Conservation (phyloP, 1,140 invertebrate species). For the Cheumatopsyche charites region DNA sequence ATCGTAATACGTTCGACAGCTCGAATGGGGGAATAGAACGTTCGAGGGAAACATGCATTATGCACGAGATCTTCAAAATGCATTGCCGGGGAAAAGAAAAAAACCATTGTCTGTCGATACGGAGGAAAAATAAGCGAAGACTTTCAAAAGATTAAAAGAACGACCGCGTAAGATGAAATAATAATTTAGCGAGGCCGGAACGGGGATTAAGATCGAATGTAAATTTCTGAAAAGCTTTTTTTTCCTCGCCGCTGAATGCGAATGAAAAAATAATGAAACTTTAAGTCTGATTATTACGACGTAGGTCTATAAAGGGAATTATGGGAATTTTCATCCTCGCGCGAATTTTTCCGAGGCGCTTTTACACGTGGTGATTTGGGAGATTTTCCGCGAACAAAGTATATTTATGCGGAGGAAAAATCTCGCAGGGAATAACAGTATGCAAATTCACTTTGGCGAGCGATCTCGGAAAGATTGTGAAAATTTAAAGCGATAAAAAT, state of each 20-base stretch:
- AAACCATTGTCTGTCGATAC: background rate
- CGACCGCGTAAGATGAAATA: background rate
- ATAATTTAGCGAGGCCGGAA: background rate
- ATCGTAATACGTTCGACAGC: constrained; percentile 20
- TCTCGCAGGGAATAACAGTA: constrained; percentile 25
- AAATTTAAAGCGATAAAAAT: constrained; percentile 27
- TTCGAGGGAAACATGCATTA: constrained; percentile 8
- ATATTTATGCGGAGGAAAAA: constrained; percentile 25
- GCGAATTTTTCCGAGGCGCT: background rate
- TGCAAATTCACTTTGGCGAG: constrained; percentile 22
- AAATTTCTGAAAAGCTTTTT: constrained; percentile 15
- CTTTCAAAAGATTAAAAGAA: background rate
- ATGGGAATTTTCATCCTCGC: background rate
- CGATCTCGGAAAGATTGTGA: constrained; percentile 23
- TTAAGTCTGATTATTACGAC: background rate
- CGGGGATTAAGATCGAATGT: background rate
- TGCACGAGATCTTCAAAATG: constrained; percentile 19
- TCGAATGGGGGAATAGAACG: background rate
- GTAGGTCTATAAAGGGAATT: background rate
- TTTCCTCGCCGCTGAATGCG: background rate
- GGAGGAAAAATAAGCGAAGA: background rate
- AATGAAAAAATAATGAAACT: background rate
- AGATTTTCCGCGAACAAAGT: constrained; percentile 17
- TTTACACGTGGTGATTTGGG: background rate
- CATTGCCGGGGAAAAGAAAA: background rate